Evolutionary conservation across 1,140 invertebrate genomes (phyloP), one percentile per base, ranked within the genome.

Genomic region (Tachypleus tridentatus): DNA sequence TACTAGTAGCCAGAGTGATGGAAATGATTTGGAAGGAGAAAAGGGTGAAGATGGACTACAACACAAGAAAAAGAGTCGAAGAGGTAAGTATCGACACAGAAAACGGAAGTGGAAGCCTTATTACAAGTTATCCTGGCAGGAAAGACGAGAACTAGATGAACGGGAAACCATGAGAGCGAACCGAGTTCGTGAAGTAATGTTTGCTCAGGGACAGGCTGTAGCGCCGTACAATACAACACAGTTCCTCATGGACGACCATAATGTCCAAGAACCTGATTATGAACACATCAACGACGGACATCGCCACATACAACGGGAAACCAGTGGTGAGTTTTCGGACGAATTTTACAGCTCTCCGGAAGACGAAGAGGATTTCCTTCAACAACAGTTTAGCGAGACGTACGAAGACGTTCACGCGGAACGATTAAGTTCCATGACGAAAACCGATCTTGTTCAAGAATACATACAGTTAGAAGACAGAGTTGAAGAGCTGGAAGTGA

Each of bases 221-320:
- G 93, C 92, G 0, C 92, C 91, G 0, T 91, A 93, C 73, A 97
- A 97, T 76, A 93, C 91, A 9, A 96, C 92, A 63, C 88, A 93
- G 73, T 96, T 95, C 78, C 78, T 96, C 52, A 93, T 96, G 84
- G 89, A 93, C 73, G 92, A 95, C 75, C 91, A 95, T 75, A 81
- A 81, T 67, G 81, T 88, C 73, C 85, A 87, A 58, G 86, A 89
- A 73, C 80, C 87, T 3, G 85, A 88, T 74, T 69, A 73, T 49
- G 65, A 70, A 62, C 57, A 82, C 82, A 70, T 81, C 51, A 61
- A 53, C n/a, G 64, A 86, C 84, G 10, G 79, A 52, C 59, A 58
- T 57, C 58, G 60, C 56, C 58, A 66, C 7, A 62, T 63, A 1
- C 64, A 49, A 29, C 48, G 86, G n/a, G 86, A 90, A 73, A 87